Conservation (phyloP, 1,140 invertebrate species). For the Pseudomyrmex gracilis region DNA sequence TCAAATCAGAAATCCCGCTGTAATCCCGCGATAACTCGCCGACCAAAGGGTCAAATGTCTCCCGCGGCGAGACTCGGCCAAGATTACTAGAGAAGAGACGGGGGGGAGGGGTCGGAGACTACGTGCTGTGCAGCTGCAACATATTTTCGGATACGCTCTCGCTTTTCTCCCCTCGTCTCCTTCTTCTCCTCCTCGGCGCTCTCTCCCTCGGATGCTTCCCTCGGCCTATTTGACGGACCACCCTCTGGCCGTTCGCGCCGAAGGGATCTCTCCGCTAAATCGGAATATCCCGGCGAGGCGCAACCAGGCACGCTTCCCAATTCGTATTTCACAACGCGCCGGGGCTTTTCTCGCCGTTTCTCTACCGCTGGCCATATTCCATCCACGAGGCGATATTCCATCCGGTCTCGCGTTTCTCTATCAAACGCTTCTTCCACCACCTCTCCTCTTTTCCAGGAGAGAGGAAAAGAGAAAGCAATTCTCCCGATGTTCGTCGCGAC, state of each 20-base stretch:
- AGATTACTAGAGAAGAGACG: too few relatives aligned
- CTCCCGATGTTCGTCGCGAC: slow-evolving; percentile 24
- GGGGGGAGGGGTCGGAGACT: slow-evolving; percentile 2
- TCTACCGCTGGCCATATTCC: slow-evolving; percentile 58
- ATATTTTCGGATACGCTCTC: slow-evolving; percentile 47
- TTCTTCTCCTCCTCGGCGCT: too few relatives aligned
- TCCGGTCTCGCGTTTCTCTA: slow-evolving; percentile 37
- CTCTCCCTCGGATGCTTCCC: neutral
- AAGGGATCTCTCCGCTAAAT: slow-evolving; percentile 59
- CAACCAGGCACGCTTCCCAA: slow-evolving; percentile 70
- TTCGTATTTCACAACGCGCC: slow-evolving; percentile 67
- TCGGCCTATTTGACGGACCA: slow-evolving; percentile 27
- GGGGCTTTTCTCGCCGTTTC: slow-evolving; percentile 56
- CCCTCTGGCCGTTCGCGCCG: neutral
- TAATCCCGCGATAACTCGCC: slow-evolving; percentile 71
- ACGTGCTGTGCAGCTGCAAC: slow-evolving; percentile 58
- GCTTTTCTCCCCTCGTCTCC: too few relatives aligned
- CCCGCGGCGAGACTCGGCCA: slow-evolving; percentile 44
- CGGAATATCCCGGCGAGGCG: slow-evolving; percentile 67
- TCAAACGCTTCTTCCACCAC: slow-evolving; percentile 13
- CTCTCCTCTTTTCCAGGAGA: neutral
- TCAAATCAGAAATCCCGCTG: slow-evolving; percentile 52
- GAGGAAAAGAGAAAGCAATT: neutral
- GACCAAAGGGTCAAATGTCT: slow-evolving; percentile 46
- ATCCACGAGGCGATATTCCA: slow-evolving; percentile 66